phyloP scores from a whole-genome alignment of 2,113 vertebrate genomes.

The Xiphias gladius region DNA sequence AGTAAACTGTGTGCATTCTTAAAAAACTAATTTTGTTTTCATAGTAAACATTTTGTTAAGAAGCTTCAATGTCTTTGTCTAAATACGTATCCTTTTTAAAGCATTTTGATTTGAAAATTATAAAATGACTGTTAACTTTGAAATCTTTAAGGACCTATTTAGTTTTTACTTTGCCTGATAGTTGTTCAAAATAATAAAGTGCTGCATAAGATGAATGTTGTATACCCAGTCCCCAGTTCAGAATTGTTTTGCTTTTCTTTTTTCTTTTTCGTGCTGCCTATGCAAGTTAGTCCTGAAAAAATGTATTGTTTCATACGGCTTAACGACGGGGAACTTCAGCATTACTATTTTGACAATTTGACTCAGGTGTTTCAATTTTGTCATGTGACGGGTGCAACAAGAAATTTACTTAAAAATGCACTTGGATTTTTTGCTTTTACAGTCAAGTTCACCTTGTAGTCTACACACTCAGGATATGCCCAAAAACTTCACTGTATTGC shows the following conservation, averaged over 20 bases:
- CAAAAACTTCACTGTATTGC: constrained; percentile 59
- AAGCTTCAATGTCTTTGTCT: not conserved
- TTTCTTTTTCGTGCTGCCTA: constrained; percentile 86
- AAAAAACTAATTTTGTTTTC: not conserved
- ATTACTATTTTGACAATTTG: constrained; percentile 14
- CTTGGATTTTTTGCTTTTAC: constrained; percentile 53
- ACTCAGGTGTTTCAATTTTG: constrained; percentile 8
- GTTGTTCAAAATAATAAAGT: constrained; percentile 37
- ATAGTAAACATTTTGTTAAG: constrained; percentile 8
- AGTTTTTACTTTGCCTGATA: constrained; percentile 47
- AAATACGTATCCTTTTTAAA: constrained; percentile 25
- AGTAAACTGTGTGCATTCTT: constrained; percentile 2
- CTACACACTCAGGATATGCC: constrained; percentile 74
- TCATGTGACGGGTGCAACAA: constrained; percentile 18
- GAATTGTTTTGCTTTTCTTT: constrained; percentile 60
- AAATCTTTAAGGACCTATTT: constrained; percentile 48
- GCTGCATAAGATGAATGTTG: constrained; percentile 30
- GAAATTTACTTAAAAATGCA: not conserved
- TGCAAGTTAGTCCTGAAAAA: constrained; percentile 86
- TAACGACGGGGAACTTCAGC: constrained; percentile 86
- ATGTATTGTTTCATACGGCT: constrained; percentile 69
- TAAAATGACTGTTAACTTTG: constrained; percentile 24
- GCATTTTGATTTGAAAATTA: constrained; percentile 30
- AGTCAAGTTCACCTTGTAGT: constrained; percentile 49
- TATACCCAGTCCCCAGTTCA: constrained; percentile 73